Evolutionary conservation across 2,113 vertebrate genomes (phyloP).

Genomic region (Prunella fulvescens): DNA sequence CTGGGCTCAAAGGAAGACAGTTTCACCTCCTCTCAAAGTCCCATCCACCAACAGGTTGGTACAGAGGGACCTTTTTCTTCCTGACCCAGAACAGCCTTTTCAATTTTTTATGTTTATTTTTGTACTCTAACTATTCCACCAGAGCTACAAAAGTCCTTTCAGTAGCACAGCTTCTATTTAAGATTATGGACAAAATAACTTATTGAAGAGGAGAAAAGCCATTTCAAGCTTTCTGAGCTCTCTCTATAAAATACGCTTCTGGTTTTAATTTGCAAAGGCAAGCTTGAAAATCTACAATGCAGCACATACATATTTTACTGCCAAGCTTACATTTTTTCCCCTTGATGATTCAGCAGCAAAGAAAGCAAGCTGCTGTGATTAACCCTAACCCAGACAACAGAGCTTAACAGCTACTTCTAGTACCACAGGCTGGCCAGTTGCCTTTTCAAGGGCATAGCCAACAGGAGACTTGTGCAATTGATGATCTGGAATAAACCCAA

Average conservation of each 20-base stretch:
- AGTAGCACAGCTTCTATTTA: slow-evolving; percentile 13
- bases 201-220: slow-evolving; percentile 37
- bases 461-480: background rate
- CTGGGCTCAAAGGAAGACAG: background rate
- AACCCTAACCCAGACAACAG: slow-evolving; percentile 45
- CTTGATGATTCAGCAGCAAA: slow-evolving; percentile 58
- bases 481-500: background rate
- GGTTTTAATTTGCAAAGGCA: slow-evolving; percentile 60
- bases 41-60: background rate
- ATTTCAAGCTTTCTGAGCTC: slow-evolving; percentile 39
- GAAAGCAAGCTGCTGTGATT: slow-evolving; percentile 27
- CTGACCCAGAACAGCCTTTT: slow-evolving; percentile 9
- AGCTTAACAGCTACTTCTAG: background rate
- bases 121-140: background rate
- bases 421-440: background rate
- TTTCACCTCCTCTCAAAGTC: background rate
- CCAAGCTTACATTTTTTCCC: slow-evolving; percentile 65
- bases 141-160: slow-evolving; percentile 21
- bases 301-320: slow-evolving; percentile 61
- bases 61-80: slow-evolving; percentile 12
- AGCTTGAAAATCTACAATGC: slow-evolving; percentile 54
- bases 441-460: background rate
- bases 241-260: background rate
- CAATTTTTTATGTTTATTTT: slow-evolving; percentile 33
- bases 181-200: slow-evolving; percentile 35